phyloP scores from a whole-genome alignment of 1,140 invertebrate species.

The Cherax destructor region DNA sequence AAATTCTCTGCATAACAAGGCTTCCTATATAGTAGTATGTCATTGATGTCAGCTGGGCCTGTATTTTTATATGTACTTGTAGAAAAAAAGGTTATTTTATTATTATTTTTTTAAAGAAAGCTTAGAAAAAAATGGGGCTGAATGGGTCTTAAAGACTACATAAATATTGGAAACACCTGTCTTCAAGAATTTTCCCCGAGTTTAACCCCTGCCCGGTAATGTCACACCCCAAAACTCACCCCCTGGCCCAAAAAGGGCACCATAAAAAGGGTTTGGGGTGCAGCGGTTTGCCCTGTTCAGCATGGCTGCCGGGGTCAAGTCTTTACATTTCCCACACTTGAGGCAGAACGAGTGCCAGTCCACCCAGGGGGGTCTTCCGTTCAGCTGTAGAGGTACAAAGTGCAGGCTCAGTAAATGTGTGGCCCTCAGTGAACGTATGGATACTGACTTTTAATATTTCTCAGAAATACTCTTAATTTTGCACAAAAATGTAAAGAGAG shows the following conservation, averaged over 20 bases:
- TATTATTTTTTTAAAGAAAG: too few species aligned
- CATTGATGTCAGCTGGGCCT: too few species aligned
- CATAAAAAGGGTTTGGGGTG: conserved; percentile 85
- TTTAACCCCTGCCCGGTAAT: background rate
- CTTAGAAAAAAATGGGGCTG: background rate
- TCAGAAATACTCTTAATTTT: too few species aligned
- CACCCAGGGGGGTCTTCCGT: conserved; percentile 84
- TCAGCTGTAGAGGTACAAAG: conserved; percentile 80
- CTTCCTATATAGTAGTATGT: too few species aligned
- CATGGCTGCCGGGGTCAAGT: conserved; percentile 84
- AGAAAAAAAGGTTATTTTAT: too few species aligned
- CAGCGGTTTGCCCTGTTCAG: conserved; percentile 87
- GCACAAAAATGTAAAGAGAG: too few species aligned
- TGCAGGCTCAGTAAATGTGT: too few species aligned
- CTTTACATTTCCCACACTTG: conserved; percentile 87
- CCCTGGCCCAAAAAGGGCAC: conserved; percentile 83
- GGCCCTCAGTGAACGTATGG: too few species aligned
- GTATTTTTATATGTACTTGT: too few species aligned
- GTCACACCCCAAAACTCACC: conserved; percentile 76
- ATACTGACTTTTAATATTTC: too few species aligned
- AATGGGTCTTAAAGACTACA: background rate
- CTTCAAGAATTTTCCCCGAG: background rate
- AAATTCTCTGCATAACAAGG: too few species aligned
- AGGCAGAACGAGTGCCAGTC: conserved; percentile 87
- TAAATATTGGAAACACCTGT: background rate